Base-by-base conservation (phyloP, 1,140 invertebrate genomes). In the Drosophila ironensis region DNA sequence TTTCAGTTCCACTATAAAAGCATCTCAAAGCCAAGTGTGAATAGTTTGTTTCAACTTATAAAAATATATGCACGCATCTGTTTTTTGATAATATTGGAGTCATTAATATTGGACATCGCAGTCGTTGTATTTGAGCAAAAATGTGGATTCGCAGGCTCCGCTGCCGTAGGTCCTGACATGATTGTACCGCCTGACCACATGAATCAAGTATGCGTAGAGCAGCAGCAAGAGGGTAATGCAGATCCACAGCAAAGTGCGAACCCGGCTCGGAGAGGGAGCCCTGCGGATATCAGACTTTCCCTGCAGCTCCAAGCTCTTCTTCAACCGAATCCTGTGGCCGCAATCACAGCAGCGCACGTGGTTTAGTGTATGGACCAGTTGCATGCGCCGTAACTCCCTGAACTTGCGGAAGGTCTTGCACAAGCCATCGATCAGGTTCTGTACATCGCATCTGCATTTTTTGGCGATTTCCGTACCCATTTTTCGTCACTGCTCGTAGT, bases 321-420 rank as follows among this genome's bases (percentile, higher is more conserved):
- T n/a, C 3, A 80, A 7, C 0, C 75, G 41, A 0, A 6, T 27
- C 7, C 8, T 14, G 27, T 80, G 75, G 5, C 64, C 53, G 16
- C 75, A 82, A 0, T 76, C 45, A 7, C 76, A 80, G 53, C 66
- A 74, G 0, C 66, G 76, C n/a, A 80, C 35, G 12, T 41, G 19
- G 8, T 37, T 30, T 0, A 80, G 11, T 4, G 70, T 11, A 3
- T 60, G 24, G 3, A 80, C 4, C 70, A 74, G 41, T 1, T 64
- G 40, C 5, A 12, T 0, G 0, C 19, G 8, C 0, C 57, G 70
- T 9, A 19, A 3, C n/a, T 45, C 19, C 30, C 44, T 64, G 25
- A 20, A 45, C 4, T 44, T 60, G 1, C 4, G 6, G n/a, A 78
- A 78, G 4, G 50, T 73, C 33, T 56, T 8, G 9, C 11, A 37